These are phyloP conservation scores for Tupiocoris notatus DNA, from an alignment of 2,888 invertebrate species.

Conservation along the genomic window DNA sequence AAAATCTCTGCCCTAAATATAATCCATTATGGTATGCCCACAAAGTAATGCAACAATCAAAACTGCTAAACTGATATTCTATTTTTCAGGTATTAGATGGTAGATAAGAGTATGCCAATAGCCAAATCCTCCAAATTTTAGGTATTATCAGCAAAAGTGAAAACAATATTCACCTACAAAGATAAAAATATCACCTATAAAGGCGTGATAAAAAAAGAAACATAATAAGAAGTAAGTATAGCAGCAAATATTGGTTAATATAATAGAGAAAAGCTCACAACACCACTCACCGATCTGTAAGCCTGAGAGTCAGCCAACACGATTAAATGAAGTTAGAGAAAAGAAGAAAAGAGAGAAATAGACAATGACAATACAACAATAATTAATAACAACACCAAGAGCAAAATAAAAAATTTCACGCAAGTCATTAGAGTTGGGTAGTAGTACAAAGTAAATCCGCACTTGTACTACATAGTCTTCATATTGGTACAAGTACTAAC, in stretches of 20 bases:
- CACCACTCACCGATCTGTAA: constrained; percentile 55
- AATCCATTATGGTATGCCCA: too few relatives aligned
- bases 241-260: constrained; percentile 3
- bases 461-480: too few relatives aligned
- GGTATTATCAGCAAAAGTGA: too few relatives aligned
- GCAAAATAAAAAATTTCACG: constrained; percentile 33
- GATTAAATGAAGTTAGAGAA: constrained; percentile 51
- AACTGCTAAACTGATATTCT: too few relatives aligned
- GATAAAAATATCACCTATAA: too few relatives aligned
- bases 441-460: constrained; percentile 17
- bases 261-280: constrained; percentile 38
- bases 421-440: constrained; percentile 14
- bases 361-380: constrained; percentile 49
- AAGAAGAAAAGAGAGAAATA: constrained; percentile 49
- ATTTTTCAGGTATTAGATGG: too few relatives aligned
- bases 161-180: too few relatives aligned
- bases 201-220: not conserved
- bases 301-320: constrained; percentile 53
- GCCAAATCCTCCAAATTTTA: too few relatives aligned
- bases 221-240: not conserved
- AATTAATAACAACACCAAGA: constrained; percentile 46
- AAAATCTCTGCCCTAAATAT: too few relatives aligned
- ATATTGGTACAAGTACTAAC: too few relatives aligned
- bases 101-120: too few relatives aligned
- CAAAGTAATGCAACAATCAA: too few relatives aligned